Conservation (phyloP, 2,113 vertebrate genomes). For the Chaetura pelagica region DNA sequence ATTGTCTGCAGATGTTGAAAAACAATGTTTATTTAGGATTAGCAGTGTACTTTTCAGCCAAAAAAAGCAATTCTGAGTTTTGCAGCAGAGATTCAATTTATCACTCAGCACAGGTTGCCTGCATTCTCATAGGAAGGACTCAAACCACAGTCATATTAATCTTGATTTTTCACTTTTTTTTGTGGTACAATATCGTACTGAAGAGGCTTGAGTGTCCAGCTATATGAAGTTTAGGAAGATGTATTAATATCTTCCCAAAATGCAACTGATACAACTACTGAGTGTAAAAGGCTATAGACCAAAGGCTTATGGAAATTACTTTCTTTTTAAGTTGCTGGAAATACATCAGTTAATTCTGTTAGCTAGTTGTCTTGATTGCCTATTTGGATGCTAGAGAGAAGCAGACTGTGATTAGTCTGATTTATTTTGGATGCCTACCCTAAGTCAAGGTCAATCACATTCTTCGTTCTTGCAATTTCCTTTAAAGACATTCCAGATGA, state of each 20-base stretch:
- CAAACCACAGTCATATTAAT: neutral
- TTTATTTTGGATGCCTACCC: constrained; percentile 35
- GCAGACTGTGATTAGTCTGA: constrained; percentile 46
- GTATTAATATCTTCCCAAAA: neutral
- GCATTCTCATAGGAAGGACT: neutral
- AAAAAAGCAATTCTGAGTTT: neutral
- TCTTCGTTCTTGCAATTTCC: neutral
- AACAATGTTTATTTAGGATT: neutral
- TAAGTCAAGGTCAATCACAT: constrained; percentile 53
- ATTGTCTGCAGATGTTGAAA: neutral
- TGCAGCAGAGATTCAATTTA: neutral
- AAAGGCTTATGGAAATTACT: neutral
- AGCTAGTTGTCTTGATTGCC: constrained; percentile 50
- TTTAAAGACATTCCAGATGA: neutral
- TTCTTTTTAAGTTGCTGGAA: constrained; percentile 14
- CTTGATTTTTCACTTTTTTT: neutral
- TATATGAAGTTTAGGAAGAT: neutral
- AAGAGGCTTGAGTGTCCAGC: neutral
- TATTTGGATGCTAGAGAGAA: constrained; percentile 26
- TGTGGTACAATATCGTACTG: accelerated
- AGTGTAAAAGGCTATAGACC: neutral
- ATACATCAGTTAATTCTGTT: constrained; percentile 44
- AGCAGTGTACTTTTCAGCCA: neutral
- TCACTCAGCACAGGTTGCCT: neutral
- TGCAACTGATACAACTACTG: neutral